Percentiles rank a stretch among this genome's conserved stretches.
These are phyloP conservation scores for Neoascia interrupta DNA, from an alignment of 2,888 invertebrate species.

Conservation along the genomic window DNA sequence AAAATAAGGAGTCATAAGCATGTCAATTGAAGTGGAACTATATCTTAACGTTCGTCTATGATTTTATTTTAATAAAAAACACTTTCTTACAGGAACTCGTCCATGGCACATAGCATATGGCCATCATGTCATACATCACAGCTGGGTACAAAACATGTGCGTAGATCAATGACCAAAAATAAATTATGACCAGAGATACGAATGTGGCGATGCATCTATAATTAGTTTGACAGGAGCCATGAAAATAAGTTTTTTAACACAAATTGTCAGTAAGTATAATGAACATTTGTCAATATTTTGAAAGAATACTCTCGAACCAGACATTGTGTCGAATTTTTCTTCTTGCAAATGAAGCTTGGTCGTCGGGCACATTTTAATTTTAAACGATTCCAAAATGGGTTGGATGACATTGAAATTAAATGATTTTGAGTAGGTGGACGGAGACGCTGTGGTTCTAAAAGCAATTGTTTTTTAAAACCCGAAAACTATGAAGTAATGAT, in stretches of 20 bases:
- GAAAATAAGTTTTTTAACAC: neutral
- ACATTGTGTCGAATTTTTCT: conserved; percentile 1
- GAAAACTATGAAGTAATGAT: neutral
- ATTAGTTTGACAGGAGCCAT: too few relatives aligned
- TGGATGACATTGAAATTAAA: conserved; percentile 8
- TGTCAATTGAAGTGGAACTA: conserved; percentile 28
- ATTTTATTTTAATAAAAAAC: too few relatives aligned
- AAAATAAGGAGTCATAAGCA: neutral
- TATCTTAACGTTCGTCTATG: too few relatives aligned
- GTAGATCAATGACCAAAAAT: neutral
- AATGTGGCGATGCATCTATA: neutral
- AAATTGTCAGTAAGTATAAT: conserved; percentile 17
- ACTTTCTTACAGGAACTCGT: too few relatives aligned
- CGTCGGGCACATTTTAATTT: too few relatives aligned
- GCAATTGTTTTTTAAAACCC: neutral
- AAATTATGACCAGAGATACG: too few relatives aligned
- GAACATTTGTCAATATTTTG: conserved; percentile 23
- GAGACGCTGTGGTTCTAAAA: neutral
- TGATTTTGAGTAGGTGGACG: neutral
- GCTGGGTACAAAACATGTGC: neutral
- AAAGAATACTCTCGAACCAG: neutral
- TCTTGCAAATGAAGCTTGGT: neutral
- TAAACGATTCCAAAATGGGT: too few relatives aligned
- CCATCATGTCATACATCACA: neutral
- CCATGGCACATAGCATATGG: too few relatives aligned